These are phyloP conservation scores for Cyphomyrus discorhynchus DNA, from an alignment of 2,113 vertebrate species.

Conservation along the genomic window DNA sequence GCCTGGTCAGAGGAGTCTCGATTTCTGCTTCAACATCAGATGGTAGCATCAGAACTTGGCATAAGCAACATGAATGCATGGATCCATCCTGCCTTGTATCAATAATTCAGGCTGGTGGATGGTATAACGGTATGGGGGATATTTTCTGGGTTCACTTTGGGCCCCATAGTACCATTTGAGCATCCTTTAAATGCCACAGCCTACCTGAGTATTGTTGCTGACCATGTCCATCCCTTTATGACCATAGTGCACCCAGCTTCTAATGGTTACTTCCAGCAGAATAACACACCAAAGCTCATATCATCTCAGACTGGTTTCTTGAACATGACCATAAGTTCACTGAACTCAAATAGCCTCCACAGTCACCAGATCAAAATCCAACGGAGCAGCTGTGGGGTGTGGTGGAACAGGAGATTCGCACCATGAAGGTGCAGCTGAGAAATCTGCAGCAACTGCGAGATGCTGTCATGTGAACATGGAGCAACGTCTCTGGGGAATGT, in stretches of 20 bases:
- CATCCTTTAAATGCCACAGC: not conserved
- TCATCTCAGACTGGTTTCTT: not conserved
- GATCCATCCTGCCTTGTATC: not conserved
- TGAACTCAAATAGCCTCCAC: not conserved
- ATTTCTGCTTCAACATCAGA: not conserved
- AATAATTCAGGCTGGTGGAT: not conserved
- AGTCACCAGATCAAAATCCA: not conserved
- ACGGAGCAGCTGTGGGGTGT: not conserved
- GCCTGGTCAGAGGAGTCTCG: not conserved
- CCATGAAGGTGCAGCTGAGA: not conserved
- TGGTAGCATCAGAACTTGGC: not conserved
- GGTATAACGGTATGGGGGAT: not conserved
- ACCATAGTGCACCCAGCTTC: not conserved
- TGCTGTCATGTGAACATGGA: not conserved
- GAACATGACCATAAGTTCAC: not conserved
- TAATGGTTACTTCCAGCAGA: not conserved
- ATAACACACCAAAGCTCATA: not conserved
- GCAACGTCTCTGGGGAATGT: not conserved
- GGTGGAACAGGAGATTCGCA: not conserved
- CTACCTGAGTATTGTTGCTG: not conserved
- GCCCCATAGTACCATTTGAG: not conserved
- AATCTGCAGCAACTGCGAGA: not conserved
- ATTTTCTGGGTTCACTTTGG: not conserved
- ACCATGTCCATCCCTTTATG: not conserved
- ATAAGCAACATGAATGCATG: not conserved